Conservation (phyloP, 2,113 vertebrate genomes). For the Rhipidura dahli region DNA sequence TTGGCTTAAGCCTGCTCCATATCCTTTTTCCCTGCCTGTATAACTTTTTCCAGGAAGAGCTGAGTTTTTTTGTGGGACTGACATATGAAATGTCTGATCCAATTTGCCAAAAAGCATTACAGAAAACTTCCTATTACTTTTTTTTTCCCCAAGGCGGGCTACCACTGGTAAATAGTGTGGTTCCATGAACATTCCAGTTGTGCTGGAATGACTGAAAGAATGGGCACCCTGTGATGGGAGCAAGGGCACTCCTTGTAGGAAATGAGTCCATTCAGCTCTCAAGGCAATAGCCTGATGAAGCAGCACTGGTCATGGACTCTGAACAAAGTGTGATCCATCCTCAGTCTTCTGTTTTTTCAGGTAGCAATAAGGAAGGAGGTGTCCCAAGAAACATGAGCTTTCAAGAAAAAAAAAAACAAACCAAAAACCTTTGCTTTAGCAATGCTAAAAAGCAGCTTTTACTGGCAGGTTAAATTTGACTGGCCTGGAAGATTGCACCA, state of each 20-base stretch:
- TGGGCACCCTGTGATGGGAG: neutral
- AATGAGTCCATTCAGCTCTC: neutral
- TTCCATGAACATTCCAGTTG: neutral
- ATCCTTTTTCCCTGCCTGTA: neutral
- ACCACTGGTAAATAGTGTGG: neutral
- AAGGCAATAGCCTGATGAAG: neutral
- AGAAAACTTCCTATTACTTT: neutral
- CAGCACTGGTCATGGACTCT: neutral
- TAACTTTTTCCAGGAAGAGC: conserved; percentile 1
- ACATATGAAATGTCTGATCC: neutral
- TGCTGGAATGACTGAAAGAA: neutral
- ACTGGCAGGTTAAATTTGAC: neutral
- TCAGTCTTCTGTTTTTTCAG: neutral
- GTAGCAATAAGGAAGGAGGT: neutral
- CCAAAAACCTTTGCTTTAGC: neutral
- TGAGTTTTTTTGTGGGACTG: neutral
- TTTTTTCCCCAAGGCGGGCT: neutral
- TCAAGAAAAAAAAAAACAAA: neutral
- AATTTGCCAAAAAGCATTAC: neutral
- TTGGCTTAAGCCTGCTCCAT: neutral
- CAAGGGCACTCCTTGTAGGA: neutral
- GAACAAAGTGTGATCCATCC: neutral
- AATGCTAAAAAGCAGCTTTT: neutral
- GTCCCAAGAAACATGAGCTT: neutral
- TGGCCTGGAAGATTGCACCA: neutral